Evolutionary conservation across 2,888 invertebrate genomes (phyloP), one percentile per base, ranked within the genome.

Genomic region (Morpho achilles): DNA sequence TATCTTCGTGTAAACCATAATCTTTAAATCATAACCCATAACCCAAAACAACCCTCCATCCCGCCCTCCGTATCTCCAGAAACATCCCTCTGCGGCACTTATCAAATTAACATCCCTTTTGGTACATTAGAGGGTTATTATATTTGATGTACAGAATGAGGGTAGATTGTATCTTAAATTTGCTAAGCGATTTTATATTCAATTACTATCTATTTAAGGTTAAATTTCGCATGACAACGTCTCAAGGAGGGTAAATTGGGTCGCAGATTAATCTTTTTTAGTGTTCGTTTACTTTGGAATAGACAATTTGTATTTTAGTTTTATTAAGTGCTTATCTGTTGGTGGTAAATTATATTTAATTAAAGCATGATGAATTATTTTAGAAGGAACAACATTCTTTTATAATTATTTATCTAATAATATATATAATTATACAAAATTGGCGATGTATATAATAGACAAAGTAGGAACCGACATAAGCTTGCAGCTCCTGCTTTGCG

Each of bases 31-130:
- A 54, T 54, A 54, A 54, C 54, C 54, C 53, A 40, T 45, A 47
- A 45, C 49, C 32, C 32, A 22, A 8, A 16, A 41, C 47, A 47
- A 16, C 41, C 9, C 54, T 46, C 41, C 47, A 16, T 40, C 16
- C 57, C 66, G 61, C 63, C 67, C 61, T 53, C 54, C 57, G 64
- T 68, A 69, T 68, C 68, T 66, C 53, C 9, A 46, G 49, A 53
- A 58, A 60, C 67, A 66, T 62, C 70, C 69, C 66, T 32, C 41
- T 58, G 60, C 64, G 66, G 66, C 58, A 62, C 61, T 70, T 70
- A 68, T 66, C 67, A 67, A 69, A 69, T 69, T 70, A 67, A 68
- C 61, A 66, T 58, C 66, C 66, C 55, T 62, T 54, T 57, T 58
- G 63, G 66, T 62, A 59, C 63, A 67, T 65, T 66, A 64, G 52